Evolutionary conservation across 1,140 invertebrate species (phyloP).

Genomic region (Calycopis cecrops): DNA sequence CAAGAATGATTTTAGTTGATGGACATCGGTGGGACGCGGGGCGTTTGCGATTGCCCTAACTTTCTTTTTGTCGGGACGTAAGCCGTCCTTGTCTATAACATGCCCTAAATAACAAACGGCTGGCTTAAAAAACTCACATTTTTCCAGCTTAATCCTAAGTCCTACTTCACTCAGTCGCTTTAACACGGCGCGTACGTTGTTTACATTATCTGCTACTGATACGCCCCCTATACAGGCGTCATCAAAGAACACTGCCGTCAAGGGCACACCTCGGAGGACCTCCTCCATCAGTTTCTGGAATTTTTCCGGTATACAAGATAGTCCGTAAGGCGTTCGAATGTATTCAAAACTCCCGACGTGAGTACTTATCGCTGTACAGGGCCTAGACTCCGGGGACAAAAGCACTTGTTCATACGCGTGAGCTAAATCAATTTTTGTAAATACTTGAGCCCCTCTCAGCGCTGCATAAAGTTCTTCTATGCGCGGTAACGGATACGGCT

Average conservation of each 20-base stretch:
- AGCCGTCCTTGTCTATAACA: too few species aligned
- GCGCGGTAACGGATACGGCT: constrained; percentile 28
- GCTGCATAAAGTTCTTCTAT: constrained; percentile 28
- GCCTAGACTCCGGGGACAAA: constrained; percentile 9
- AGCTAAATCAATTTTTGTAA: constrained; percentile 18
- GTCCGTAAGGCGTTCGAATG: constrained; percentile 22
- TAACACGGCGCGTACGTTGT: constrained; percentile 25
- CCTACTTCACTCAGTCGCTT: constrained; percentile 25
- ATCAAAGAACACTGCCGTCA: constrained; percentile 24
- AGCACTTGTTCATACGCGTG: constrained; percentile 13
- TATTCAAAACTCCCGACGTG: constrained; percentile 28
- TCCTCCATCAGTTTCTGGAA: constrained; percentile 29
- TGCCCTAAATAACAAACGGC: constrained; percentile 26
- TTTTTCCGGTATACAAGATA: constrained; percentile 27
- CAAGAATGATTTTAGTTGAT: too few species aligned
- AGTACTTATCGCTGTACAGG: constrained; percentile 27
- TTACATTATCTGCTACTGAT: constrained; percentile 22
- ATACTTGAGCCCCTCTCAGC: constrained; percentile 27
- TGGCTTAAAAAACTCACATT: constrained; percentile 34
- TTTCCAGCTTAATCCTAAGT: constrained; percentile 32
- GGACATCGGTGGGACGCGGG: too few species aligned
- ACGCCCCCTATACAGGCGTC: constrained; percentile 28
- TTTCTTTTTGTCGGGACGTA: too few species aligned
- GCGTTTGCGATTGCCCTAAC: too few species aligned
- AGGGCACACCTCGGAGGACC: constrained; percentile 23